These are phyloP conservation scores for Oreochromis spilurus DNA, from an alignment of 2,113 vertebrate species.

Conservation along the genomic window DNA sequence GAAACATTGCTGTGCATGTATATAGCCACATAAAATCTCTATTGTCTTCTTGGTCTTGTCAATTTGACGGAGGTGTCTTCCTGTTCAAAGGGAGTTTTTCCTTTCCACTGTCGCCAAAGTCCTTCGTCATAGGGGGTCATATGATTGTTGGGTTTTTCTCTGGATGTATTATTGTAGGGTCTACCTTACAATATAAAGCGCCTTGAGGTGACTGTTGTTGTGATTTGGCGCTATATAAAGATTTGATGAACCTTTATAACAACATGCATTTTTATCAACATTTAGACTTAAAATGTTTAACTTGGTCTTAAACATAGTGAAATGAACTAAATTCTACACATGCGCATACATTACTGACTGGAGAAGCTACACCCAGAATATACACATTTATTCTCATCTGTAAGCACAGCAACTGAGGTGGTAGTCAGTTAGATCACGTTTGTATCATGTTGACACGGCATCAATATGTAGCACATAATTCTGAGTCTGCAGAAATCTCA, in stretches of 20 bases:
- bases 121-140: neutral
- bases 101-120: neutral
- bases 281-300: neutral
- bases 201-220: neutral
- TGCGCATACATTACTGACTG: neutral
- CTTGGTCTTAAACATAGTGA: neutral
- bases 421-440: slow-evolving; percentile 36
- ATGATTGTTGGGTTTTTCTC: neutral
- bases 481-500: neutral
- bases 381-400: neutral
- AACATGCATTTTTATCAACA: neutral
- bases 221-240: neutral
- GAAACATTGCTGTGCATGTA: neutral
- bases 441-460: slow-evolving; percentile 30
- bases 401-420: slow-evolving; percentile 32
- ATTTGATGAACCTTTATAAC: neutral
- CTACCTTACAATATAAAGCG: neutral
- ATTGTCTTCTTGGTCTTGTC: neutral
- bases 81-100: neutral
- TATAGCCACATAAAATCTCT: neutral
- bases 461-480: slow-evolving; percentile 24
- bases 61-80: rapidly evolving
- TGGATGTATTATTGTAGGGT: neutral
- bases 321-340: neutral
- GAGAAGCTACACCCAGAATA: neutral